Percentiles rank a stretch among this genome's conserved stretches.
phyloP scores from a whole-genome alignment of 2,888 invertebrate genomes.

The Sesia apiformis region DNA sequence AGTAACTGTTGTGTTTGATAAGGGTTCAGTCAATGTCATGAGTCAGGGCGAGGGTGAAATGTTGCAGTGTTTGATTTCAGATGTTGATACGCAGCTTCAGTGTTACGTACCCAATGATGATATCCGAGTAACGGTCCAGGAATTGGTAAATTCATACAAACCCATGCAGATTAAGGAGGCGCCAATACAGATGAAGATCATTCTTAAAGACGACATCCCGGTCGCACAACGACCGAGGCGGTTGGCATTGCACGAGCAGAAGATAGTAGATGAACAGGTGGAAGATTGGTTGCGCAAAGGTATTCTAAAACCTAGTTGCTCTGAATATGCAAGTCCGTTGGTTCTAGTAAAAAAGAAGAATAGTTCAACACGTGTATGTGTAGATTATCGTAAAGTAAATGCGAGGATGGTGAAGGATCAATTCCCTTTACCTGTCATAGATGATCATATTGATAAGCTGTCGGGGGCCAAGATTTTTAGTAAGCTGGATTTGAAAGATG shows the following conservation, averaged over 20 bases:
- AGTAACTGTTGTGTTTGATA: neutral
- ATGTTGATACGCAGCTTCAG: neutral
- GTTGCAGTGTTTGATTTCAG: neutral
- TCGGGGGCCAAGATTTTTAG: conserved; percentile 11
- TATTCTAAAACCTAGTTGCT: conserved; percentile 9
- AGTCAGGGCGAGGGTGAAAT: neutral
- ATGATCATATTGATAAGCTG: conserved; percentile 34
- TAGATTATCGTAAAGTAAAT: conserved; percentile 36
- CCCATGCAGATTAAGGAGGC: conserved; percentile 10
- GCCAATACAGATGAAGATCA: conserved; percentile 13
- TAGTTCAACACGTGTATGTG: conserved; percentile 16
- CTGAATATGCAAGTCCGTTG: conserved; percentile 13
- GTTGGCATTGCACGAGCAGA: neutral
- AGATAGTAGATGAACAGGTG: conserved; percentile 1
- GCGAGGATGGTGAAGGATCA: conserved; percentile 22
- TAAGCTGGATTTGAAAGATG: conserved; percentile 24
- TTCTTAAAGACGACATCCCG: conserved; percentile 14
- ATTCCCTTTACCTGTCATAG: conserved; percentile 32
- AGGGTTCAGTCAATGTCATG: neutral
- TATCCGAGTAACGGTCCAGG: neutral
- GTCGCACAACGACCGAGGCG: conserved; percentile 12
- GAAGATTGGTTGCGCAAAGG: conserved; percentile 7
- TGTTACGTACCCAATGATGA: neutral
- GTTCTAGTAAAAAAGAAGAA: conserved; percentile 12
- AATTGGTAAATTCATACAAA: conserved; percentile 7